Base-by-base conservation (phyloP, 2,888 invertebrate genomes). In the Hybos culiciformis region DNA sequence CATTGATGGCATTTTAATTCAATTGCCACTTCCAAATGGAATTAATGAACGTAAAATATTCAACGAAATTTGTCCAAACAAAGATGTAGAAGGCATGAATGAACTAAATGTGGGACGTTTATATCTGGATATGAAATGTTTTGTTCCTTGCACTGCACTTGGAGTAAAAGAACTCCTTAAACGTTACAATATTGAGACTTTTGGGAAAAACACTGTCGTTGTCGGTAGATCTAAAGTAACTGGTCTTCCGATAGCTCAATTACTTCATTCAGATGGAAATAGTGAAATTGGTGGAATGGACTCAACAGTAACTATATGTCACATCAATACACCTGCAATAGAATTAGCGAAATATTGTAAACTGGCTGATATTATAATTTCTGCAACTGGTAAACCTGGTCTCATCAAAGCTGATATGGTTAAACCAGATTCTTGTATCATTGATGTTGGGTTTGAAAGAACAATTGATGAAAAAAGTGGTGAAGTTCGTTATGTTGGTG, bases 1-100 rank as follows among this genome's bases (percentile, higher is more conserved):
- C 42, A 77, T 88, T 2, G 85, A 90, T 68, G 90, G 86, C 1
- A 80, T 91, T 53, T 63, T 91, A 43, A 76, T 86, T 0, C 85
- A 85, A 63, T 66, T 90, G 31, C 90, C 90, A 1, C 68, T 90
- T 29, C 87, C 88, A 0, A 62, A 68, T 4, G 73, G 74, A 45
- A 81, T 90, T 48, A 71, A 74, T 52, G 84, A 84, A 56, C 70
- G 78, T 48, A 73, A 70, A 54, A 50, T 55, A 20, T 86, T 84
- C 57, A 83, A 87, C 65, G 74, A 83, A 1, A 78, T 91, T 0
- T 67, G 73, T 39, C 83, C 84, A 0, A 68, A 70, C 24, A 90
- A 90, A 61, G 90, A 90, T 69, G 86, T 90, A 1, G 90, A 90
- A 63, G 88, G 90, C 1, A 90, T 90, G 60, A 83, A 86, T 61